Conservation (phyloP, 2,888 invertebrate genomes). For the Agriopis marginaria region DNA sequence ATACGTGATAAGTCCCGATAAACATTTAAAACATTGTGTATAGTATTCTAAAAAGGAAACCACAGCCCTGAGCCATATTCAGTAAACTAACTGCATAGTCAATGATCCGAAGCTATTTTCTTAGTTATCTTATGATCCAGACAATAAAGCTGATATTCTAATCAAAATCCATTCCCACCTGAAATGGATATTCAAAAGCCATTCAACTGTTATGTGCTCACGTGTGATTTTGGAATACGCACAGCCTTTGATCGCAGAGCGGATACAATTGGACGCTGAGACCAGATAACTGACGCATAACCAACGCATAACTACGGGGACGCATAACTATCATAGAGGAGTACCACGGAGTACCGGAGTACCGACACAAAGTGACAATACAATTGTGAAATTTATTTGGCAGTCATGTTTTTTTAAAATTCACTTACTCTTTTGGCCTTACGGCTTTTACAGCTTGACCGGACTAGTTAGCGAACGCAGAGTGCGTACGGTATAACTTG, state of each 20-base stretch:
- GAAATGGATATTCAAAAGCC: slow-evolving; percentile 2
- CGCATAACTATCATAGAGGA: neutral
- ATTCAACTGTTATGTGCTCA: neutral
- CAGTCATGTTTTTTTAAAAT: too few relatives aligned
- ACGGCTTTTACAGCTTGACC: too few relatives aligned
- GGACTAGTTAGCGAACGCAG: too few relatives aligned
- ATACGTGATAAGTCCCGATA: too few relatives aligned
- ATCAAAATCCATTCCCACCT: neutral
- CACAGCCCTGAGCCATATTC: too few relatives aligned
- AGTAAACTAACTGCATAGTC: too few relatives aligned
- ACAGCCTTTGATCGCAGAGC: slow-evolving; percentile 7
- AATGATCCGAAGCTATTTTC: too few relatives aligned
- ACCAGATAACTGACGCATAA: neutral
- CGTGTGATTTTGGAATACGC: slow-evolving; percentile 4
- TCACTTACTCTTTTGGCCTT: too few relatives aligned
- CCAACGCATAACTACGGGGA: neutral
- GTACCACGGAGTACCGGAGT: neutral
- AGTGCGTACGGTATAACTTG: too few relatives aligned
- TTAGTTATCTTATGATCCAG: too few relatives aligned
- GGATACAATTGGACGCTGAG: slow-evolving; percentile 5
- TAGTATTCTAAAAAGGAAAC: too few relatives aligned
- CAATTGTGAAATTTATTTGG: neutral
- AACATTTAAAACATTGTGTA: too few relatives aligned
- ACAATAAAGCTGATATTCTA: neutral
- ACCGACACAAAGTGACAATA: neutral